Percentiles rank a stretch among this genome's conserved stretches.
Evolutionary conservation across 2,888 invertebrate species (phyloP).

Genomic region (Phaonia tiefii): DNA sequence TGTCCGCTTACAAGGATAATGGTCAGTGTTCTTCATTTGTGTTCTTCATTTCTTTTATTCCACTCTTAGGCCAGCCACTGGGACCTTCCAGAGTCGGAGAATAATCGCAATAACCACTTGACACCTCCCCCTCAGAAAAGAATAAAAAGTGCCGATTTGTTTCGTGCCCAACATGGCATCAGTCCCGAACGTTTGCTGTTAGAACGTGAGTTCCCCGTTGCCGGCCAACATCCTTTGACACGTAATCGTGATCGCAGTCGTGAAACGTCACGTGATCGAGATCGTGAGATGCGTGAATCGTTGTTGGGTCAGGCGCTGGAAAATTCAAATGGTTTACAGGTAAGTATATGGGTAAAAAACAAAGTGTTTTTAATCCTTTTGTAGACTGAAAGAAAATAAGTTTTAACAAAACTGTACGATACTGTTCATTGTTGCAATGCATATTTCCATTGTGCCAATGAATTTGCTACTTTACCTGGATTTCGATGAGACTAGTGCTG

Average conservation of each 20-base stretch:
- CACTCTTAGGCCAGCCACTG: conserved; percentile 81
- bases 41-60: background rate
- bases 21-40: no score
- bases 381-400: no score
- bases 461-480: no score
- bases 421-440: no score
- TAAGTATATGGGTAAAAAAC: conserved; percentile 60
- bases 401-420: no score
- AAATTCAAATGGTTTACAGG: conserved; percentile 82
- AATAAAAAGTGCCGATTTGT: conserved; percentile 86
- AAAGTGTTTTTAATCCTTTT: no score
- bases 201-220: conserved; percentile 79
- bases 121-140: conserved; percentile 86
- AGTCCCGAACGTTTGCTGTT: conserved; percentile 80
- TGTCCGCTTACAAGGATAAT: conserved; percentile 61
- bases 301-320: conserved; percentile 90
- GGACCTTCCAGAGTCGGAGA: conserved; percentile 82
- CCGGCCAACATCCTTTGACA: conserved; percentile 79
- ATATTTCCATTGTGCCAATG: no score
- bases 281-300: conserved; percentile 83
- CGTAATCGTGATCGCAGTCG: conserved; percentile 76
- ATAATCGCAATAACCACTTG: conserved; percentile 81
- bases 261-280: conserved; percentile 81
- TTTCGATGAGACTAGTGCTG: no score
- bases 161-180: conserved; percentile 83